Evolutionary conservation across 2,113 vertebrate species (phyloP).

Genomic region (Triplophysa siluroides): DNA sequence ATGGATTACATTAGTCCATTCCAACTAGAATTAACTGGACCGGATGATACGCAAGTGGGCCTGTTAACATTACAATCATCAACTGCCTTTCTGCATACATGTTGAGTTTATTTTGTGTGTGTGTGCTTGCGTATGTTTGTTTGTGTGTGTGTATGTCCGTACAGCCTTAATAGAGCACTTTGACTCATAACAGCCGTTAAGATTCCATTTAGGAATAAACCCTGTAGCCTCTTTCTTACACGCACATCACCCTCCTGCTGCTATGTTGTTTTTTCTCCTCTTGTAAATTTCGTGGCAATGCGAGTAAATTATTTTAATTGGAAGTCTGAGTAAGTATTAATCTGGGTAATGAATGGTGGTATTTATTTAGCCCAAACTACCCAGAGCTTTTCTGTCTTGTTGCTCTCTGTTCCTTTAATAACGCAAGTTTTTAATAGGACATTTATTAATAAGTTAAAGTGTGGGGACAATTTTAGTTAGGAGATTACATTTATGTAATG

Average conservation of each 20-base stretch:
- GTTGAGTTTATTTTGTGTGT: slow-evolving; percentile 2
- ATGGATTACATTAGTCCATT: slow-evolving; percentile 37
- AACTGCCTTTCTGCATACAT: slow-evolving; percentile 3
- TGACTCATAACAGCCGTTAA: slow-evolving; percentile 68
- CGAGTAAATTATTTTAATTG: slow-evolving; percentile 75
- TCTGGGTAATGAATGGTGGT: slow-evolving; percentile 61
- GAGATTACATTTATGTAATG: slow-evolving; percentile 35
- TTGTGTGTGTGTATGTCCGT: slow-evolving; percentile 61
- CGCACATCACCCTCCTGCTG: slow-evolving; percentile 24
- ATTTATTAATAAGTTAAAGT: slow-evolving; percentile 34
- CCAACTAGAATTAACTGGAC: slow-evolving; percentile 29
- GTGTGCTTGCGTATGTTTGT: slow-evolving; percentile 41
- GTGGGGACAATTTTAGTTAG: slow-evolving; percentile 38
- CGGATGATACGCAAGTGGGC: slow-evolving; percentile 12
- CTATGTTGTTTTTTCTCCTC: slow-evolving; percentile 57
- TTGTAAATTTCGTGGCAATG: slow-evolving; percentile 71
- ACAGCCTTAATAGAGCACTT: slow-evolving; percentile 73
- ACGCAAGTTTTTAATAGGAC: slow-evolving; percentile 43
- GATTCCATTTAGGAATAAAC: slow-evolving; percentile 65
- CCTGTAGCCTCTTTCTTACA: slow-evolving; percentile 58
- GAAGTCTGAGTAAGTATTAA: slow-evolving; percentile 69
- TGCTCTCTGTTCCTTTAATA: slow-evolving; percentile 59
- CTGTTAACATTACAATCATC: slow-evolving; percentile 27
- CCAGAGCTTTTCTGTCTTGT: slow-evolving; percentile 56
- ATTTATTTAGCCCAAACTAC: slow-evolving; percentile 65